Evolutionary conservation across 1,140 invertebrate species (phyloP).

Genomic region (Drosophila truncata): DNA sequence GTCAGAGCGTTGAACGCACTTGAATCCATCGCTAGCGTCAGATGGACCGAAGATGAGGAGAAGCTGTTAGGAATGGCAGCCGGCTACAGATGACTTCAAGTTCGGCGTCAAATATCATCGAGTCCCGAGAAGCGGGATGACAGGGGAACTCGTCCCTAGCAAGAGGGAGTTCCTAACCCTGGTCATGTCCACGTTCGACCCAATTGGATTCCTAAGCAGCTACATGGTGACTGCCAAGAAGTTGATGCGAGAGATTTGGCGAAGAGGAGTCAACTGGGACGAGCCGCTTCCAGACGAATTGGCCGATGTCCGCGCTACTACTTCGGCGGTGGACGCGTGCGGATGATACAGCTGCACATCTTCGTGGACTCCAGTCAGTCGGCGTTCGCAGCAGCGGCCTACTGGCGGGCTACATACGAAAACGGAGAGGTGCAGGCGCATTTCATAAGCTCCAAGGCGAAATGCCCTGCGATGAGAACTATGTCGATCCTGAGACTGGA

Average conservation of each 20-base stretch:
- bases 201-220: slow-evolving; percentile 2
- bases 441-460: not conserved
- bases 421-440: not conserved
- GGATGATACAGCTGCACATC: slow-evolving; percentile 19
- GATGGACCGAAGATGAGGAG: not conserved
- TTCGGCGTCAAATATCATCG: not conserved
- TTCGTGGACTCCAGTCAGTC: slow-evolving; percentile 53
- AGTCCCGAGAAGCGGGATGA: no score
- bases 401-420: slow-evolving; percentile 22
- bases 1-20: not conserved
- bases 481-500: not conserved
- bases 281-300: not conserved
- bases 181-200: slow-evolving; percentile 3
- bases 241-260: no score
- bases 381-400: slow-evolving; percentile 38
- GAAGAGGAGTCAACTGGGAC: no score
- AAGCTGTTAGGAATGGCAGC: not conserved
- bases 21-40: not conserved
- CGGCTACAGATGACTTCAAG: not conserved
- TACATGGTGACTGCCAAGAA: not conserved
- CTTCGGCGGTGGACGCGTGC: not conserved
- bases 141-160: no score
- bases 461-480: not conserved
- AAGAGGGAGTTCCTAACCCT: not conserved
- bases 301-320: not conserved